phyloP scores from a whole-genome alignment of 2,113 vertebrate genomes.

The Psittacula cyanocephala region DNA sequence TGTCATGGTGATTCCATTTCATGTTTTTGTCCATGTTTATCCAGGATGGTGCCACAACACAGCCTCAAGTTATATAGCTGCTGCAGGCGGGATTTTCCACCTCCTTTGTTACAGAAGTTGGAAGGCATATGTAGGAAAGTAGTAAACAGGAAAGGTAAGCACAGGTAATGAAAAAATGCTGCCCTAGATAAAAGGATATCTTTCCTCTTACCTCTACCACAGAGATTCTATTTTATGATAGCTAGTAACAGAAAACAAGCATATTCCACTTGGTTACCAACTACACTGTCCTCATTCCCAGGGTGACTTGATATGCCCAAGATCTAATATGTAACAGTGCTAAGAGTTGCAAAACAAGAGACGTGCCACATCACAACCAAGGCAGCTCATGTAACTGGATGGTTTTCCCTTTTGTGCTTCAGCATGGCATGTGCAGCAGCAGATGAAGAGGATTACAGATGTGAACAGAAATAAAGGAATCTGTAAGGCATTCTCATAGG shows the following conservation, averaged over 20 bases:
- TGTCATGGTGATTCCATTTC: not conserved
- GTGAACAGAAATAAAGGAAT: not conserved
- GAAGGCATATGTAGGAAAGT: not conserved
- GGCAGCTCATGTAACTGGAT: not conserved
- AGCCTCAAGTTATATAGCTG: not conserved
- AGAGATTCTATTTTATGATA: not conserved
- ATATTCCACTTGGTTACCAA: not conserved
- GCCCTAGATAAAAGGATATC: not conserved
- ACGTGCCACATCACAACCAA: not conserved
- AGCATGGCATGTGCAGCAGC: not conserved
- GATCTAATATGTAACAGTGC: not conserved
- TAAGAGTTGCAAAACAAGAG: not conserved
- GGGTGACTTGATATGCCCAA: not conserved
- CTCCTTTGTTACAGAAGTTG: not conserved
- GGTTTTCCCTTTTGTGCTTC: not conserved
- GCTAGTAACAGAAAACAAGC: not conserved
- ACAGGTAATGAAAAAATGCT: not conserved
- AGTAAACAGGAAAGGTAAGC: not conserved
- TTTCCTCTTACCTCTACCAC: not conserved
- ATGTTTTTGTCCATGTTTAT: fast-evolving
- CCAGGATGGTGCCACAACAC: not conserved
- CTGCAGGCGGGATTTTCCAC: not conserved
- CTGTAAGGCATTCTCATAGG: not conserved
- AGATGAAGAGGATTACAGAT: not conserved
- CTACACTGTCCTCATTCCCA: not conserved